These are phyloP conservation scores for Parapristionchus giblindavisi DNA, from an alignment of 2,888 invertebrate genomes.

Conservation along the genomic window DNA sequence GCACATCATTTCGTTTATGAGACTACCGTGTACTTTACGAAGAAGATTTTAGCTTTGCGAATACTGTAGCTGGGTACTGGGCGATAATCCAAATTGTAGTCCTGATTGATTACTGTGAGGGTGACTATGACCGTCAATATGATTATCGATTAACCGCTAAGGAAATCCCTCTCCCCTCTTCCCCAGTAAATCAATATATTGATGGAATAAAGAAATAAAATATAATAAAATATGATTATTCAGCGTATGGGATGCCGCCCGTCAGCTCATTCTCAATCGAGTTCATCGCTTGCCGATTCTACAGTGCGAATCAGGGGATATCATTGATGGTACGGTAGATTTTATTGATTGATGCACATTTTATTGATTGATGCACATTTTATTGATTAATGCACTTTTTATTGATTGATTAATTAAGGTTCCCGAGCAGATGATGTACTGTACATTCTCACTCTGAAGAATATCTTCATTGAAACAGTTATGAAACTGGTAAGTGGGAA, in stretches of 20 bases:
- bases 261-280: conserved; percentile 61
- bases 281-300: conserved; percentile 65
- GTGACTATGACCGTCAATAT: too few species aligned
- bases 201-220: too few species aligned
- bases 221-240: too few species aligned
- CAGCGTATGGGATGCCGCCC: conserved; percentile 67
- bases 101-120: too few species aligned
- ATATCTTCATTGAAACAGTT: conserved; percentile 61
- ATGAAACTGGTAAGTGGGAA: conserved; percentile 53
- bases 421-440: conserved; percentile 60
- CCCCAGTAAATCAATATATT: too few species aligned
- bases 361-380: background rate
- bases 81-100: too few species aligned
- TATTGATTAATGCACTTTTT: background rate
- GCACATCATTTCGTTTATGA: too few species aligned
- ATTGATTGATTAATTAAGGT: conserved; percentile 38
- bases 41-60: too few species aligned
- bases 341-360: background rate
- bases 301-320: conserved; percentile 37
- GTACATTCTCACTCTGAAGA: conserved; percentile 58
- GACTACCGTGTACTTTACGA: too few species aligned
- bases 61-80: too few species aligned
- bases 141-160: too few species aligned
- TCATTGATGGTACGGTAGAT: conserved; percentile 3
- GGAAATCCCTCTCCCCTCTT: too few species aligned